phyloP scores from a whole-genome alignment of 2,113 vertebrate species.

The Columba janthina region DNA sequence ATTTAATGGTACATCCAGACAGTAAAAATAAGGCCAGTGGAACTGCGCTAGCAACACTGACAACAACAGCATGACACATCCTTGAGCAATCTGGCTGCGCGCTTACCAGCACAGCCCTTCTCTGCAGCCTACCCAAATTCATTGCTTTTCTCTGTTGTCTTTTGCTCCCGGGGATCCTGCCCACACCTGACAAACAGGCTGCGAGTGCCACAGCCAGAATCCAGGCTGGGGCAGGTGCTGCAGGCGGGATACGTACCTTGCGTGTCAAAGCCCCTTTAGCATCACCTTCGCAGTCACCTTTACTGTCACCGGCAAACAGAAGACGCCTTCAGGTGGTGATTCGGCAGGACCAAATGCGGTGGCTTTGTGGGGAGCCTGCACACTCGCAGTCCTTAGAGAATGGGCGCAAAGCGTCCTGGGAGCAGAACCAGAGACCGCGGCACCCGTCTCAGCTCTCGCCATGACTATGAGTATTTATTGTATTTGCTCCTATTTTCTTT shows the following conservation, averaged over 20 bases:
- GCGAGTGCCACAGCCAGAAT: accelerated
- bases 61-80: background rate
- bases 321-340: background rate
- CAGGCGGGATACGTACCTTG: background rate
- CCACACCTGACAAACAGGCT: background rate
- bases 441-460: background rate
- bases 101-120: background rate
- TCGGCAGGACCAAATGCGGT: background rate
- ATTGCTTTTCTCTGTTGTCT: background rate
- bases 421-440: background rate
- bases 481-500: slow-evolving; percentile 38
- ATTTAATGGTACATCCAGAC: slow-evolving; percentile 25
- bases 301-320: background rate
- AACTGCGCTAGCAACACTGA: background rate
- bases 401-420: background rate
- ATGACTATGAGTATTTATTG: background rate
- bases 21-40: background rate
- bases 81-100: background rate
- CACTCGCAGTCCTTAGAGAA: background rate
- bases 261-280: background rate
- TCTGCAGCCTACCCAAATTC: background rate
- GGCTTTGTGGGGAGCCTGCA: background rate
- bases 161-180: background rate
- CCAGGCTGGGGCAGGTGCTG: background rate
- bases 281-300: background rate